Percentiles rank a stretch among this genome's conserved stretches.
Conservation (phyloP, 2,113 vertebrate species). For the Porphyrio hochstetteri region DNA sequence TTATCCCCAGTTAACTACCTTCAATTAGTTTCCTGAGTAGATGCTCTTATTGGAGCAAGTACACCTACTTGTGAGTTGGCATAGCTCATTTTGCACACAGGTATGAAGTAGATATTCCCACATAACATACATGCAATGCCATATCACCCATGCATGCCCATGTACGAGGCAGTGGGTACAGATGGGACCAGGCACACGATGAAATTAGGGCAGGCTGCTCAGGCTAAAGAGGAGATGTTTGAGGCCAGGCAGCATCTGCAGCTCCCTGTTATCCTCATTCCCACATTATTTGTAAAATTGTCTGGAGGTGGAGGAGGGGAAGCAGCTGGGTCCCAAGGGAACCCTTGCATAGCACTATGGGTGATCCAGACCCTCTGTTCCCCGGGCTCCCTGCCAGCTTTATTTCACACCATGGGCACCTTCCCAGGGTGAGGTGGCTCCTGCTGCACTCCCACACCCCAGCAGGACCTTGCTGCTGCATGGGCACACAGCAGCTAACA, state of each 20-base stretch:
- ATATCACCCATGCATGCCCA: fast-evolving
- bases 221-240: not conserved
- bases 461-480: not conserved
- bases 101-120: not conserved
- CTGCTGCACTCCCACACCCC: not conserved
- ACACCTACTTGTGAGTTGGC: not conserved
- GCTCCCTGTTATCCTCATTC: not conserved
- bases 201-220: not conserved
- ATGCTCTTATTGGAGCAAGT: not conserved
- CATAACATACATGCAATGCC: not conserved
- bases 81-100: not conserved
- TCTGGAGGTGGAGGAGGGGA: not conserved
- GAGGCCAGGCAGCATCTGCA: not conserved
- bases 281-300: not conserved
- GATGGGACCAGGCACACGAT: fast-evolving
- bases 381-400: not conserved
- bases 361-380: not conserved
- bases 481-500: not conserved
- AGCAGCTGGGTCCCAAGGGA: not conserved
- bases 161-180: not conserved
- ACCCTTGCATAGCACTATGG: not conserved
- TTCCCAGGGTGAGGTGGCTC: not conserved
- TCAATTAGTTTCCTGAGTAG: not conserved
- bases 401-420: not conserved
- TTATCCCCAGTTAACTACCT: not conserved